Conservation (phyloP, 2,113 vertebrate genomes). For the Cercopithecus mona region DNA sequence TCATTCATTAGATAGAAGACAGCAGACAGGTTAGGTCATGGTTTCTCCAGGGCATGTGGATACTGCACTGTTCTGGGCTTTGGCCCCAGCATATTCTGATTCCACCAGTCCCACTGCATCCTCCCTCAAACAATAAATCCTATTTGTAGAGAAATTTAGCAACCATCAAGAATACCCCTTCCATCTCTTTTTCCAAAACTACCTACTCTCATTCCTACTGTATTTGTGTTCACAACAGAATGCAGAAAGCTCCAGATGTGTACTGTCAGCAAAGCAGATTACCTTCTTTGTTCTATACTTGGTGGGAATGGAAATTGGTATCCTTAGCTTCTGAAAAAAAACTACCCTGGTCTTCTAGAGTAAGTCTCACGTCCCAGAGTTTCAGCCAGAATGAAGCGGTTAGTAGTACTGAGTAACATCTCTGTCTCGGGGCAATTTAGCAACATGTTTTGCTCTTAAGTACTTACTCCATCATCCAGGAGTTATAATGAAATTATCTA, state of each 20-base stretch:
- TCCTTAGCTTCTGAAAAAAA: not conserved
- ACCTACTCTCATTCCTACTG: not conserved
- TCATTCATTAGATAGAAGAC: not conserved
- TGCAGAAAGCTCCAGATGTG: not conserved
- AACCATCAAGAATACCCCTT: not conserved
- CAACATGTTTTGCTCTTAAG: not conserved
- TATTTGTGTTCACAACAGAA: not conserved
- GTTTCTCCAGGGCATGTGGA: not conserved
- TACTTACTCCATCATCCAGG: not conserved
- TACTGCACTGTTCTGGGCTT: not conserved
- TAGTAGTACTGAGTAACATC: not conserved
- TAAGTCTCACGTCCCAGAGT: not conserved
- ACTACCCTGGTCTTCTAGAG: not conserved
- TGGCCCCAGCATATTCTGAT: not conserved
- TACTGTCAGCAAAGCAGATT: not conserved
- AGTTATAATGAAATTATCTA: not conserved
- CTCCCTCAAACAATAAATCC: not conserved
- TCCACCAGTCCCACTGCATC: too few species aligned
- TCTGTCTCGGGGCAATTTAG: not conserved
- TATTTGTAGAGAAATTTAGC: not conserved
- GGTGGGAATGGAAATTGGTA: fast-evolving
- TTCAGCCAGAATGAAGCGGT: not conserved
- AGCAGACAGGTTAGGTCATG: not conserved
- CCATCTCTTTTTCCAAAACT: not conserved
- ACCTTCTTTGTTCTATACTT: not conserved